Conservation (phyloP, 1,140 invertebrate genomes). For the Leucophenga varia region DNA sequence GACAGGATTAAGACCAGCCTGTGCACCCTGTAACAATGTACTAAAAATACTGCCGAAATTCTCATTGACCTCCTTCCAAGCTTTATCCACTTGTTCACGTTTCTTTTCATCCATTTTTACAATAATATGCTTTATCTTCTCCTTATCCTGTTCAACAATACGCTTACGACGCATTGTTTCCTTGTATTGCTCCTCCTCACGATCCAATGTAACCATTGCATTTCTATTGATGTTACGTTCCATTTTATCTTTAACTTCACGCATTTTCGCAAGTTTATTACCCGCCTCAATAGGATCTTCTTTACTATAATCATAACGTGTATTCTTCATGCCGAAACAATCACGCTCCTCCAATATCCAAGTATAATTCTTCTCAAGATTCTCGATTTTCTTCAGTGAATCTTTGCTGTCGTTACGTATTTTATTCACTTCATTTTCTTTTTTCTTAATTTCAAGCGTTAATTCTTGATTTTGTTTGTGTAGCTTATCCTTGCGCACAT, state of each 20-base stretch:
- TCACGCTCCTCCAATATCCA: conserved; percentile 82
- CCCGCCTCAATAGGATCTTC: conserved; percentile 65
- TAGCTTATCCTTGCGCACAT: conserved; percentile 69
- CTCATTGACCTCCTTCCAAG: conserved; percentile 80
- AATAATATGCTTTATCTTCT: conserved; percentile 81
- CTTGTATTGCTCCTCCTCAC: conserved; percentile 84
- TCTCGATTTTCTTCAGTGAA: conserved; percentile 46
- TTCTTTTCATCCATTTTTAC: conserved; percentile 88
- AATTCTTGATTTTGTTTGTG: conserved; percentile 65
- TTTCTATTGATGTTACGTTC: conserved; percentile 79
- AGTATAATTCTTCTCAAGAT: conserved; percentile 55
- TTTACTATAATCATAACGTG: conserved; percentile 61
- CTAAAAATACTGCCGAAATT: conserved; percentile 98
- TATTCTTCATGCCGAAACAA: conserved; percentile 75
- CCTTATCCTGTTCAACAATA: conserved; percentile 86
- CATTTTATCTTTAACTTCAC: conserved; percentile 71
- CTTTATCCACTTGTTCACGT: conserved; percentile 73
- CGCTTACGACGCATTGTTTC: conserved; percentile 77
- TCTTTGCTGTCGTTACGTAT: conserved; percentile 59
- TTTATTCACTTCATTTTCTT: conserved; percentile 71
- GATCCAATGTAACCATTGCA: conserved; percentile 81
- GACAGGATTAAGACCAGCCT: conserved; percentile 80
- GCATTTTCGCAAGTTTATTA: conserved; percentile 63
- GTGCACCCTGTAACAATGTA: conserved; percentile 84
- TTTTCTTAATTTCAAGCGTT: conserved; percentile 77